Evolutionary conservation across 2,888 invertebrate genomes (phyloP).

Genomic region (Helicoverpa assulta): DNA sequence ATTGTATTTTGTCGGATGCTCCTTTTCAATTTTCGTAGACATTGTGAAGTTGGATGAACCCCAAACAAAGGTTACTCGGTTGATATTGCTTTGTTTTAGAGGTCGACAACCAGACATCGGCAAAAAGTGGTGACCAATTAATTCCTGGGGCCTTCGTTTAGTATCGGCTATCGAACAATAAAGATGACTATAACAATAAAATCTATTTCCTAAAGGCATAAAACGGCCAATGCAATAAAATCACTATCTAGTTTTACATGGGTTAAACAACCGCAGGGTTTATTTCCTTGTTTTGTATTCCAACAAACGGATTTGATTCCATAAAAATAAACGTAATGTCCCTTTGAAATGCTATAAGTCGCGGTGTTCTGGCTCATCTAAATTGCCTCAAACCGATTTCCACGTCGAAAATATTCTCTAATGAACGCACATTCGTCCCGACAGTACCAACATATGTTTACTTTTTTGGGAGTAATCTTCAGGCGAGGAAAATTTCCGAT

Average conservation of each 20-base stretch:
- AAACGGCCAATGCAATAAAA: slow-evolving; percentile 39
- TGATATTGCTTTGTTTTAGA: slow-evolving; percentile 60
- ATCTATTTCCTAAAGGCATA: slow-evolving; percentile 38
- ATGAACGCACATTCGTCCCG: slow-evolving; percentile 75
- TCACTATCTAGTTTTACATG: slow-evolving; percentile 34
- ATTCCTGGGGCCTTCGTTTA: slow-evolving; percentile 40
- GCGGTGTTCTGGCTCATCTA: slow-evolving; percentile 73
- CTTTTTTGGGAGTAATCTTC: slow-evolving; percentile 41
- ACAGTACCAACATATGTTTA: slow-evolving; percentile 60
- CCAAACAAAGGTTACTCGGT: slow-evolving; percentile 47
- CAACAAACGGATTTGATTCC: slow-evolving; percentile 49
- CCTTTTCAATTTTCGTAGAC: slow-evolving; percentile 34
- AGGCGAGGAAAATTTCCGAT: slow-evolving; percentile 44
- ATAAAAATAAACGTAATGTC: slow-evolving; percentile 58
- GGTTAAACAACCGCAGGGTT: slow-evolving; percentile 35
- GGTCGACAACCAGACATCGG: slow-evolving; percentile 57
- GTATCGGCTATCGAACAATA: slow-evolving; percentile 33
- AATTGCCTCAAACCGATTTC: slow-evolving; percentile 73
- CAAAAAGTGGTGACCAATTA: slow-evolving; percentile 51
- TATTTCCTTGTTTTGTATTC: slow-evolving; percentile 35
- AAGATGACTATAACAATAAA: slow-evolving; percentile 45
- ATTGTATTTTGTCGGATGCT: slow-evolving; percentile 30
- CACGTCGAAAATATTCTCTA: slow-evolving; percentile 79
- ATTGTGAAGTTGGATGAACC: slow-evolving; percentile 63
- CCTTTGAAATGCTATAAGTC: slow-evolving; percentile 73